Conservation (phyloP, 2,113 vertebrate genomes). For the Ochotona princeps region DNA sequence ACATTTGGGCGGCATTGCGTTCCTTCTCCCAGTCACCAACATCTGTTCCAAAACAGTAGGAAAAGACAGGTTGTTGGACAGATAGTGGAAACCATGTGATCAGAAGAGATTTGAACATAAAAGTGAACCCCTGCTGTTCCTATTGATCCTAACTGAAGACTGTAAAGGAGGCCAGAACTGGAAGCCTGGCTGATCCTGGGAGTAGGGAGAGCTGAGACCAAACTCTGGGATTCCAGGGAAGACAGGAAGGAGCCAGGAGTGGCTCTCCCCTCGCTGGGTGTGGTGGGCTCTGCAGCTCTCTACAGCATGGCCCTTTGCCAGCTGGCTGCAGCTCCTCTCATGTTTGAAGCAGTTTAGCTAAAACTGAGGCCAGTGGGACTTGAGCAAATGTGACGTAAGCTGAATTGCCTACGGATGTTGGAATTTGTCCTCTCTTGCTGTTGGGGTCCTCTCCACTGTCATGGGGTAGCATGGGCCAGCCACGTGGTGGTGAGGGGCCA, state of each 20-base stretch:
- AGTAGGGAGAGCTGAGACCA: background rate
- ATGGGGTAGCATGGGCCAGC: background rate
- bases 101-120: background rate
- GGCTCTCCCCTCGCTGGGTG: background rate
- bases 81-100: background rate
- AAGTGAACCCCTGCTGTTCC: background rate
- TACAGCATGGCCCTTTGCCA: background rate
- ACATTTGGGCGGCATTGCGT: background rate
- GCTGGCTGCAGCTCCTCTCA: background rate
- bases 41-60: background rate
- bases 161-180: background rate
- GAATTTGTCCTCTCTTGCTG: background rate
- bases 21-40: background rate
- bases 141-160: background rate
- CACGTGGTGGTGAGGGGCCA: background rate
- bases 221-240: background rate
- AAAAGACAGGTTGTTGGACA: background rate
- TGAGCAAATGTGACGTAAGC: background rate
- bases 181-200: background rate
- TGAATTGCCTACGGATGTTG: background rate
- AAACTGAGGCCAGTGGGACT: background rate
- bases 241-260: background rate
- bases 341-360: background rate
- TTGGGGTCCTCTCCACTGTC: background rate
- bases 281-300: background rate